Evolutionary conservation across 2,113 vertebrate genomes (phyloP), one percentile per base, ranked within the genome.

Genomic region (Telmatochromis bifrenatus): DNA sequence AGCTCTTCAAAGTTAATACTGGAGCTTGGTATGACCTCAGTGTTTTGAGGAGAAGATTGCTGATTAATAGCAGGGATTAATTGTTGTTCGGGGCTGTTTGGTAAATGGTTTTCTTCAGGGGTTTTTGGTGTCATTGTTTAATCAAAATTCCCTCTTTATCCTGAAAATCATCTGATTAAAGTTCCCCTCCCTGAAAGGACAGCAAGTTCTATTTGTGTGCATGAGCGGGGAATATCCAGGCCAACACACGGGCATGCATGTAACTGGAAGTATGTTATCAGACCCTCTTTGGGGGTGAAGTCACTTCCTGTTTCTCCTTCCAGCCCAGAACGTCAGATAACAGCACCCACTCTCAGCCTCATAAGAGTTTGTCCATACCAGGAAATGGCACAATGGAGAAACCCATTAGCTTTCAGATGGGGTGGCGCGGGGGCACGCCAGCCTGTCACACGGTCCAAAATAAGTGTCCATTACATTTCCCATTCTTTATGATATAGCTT

Each of bases 331-430:
- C 2, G 42, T 77, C 86, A 91, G 92, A 95, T 95, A 95, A 96
- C 90, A 84, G 88, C 86, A 65, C 87, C 88, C 88, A 82, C 85
- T 83, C 68, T 60, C 3, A 81, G 23, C 39, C 89, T 85, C 86
- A 33, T 77, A 85, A 92, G 95, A 91, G 82, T 88, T 92, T 86
- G 77, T 65, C 49, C 84, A 91, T 58, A 56, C 8, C 94, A 95
- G 96, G 96, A 97, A 96, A 94, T 91, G 87, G 89, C 90, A 94
- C 92, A 96, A 94, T 95, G 93, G 92, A 26, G 81, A 58, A 65
- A 86, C 85, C 89, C 94, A 95, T 95, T 91, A 91, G 80, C 84
- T 89, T 51, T 75, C 45, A 81, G 23, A 49, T 28, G 15, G 42
- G 23, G 23, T 17, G 13, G 58, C 47, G 33, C 11, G 1, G 49